Base-by-base conservation (phyloP, 2,888 invertebrate species). In the Axea sp. region DNA sequence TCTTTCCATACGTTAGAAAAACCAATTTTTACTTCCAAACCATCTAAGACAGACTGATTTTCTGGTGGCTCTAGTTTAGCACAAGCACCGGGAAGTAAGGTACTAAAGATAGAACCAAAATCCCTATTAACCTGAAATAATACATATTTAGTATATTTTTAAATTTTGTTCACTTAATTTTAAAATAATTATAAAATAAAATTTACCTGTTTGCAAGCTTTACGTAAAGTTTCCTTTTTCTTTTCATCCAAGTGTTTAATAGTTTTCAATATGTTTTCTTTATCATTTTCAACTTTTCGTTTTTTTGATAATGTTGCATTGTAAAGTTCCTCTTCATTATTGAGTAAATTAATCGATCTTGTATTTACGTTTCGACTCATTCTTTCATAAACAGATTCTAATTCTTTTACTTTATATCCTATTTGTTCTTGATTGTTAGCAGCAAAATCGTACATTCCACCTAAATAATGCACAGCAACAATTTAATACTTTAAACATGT, bases 1-100 rank as follows among this genome's bases (percentile, higher is more conserved):
- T 99, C 98, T 88, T 99, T 99, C 97, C 98, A 99, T 1, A 95
- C 91, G 72, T 92, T 92, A 83, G 97, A 97, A 88, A 99, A 96
- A 0, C 95, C 96, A 3, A 99, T 96, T 87, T 93, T 94, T 7
- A 94, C 91, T 90, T 98, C 97, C 0, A 99, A 89, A 0, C 99
- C 99, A 57, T 96, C 93, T 1, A 96, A 89, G 64, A 96, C 93
- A 5, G 91, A 89, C 80, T 90, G 90, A 1, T 93, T 94, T n/a
- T 91, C 90, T 0, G 92, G 92, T 9, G 97, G 94, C 67, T 91
- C 90, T n/a, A 99, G 90, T 83, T 93, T 92, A 0, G 98, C 98
- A 80, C 93, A 91, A 0, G 98, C 95, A 0, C 97, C 98, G 1
- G 97, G 96, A 79, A 99, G 89, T 73, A 99, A 89, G 1, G 95